Evolutionary conservation across 2,888 invertebrate species (phyloP), one percentile per base, ranked within the genome.

Genomic region (Magallana nippona): DNA sequence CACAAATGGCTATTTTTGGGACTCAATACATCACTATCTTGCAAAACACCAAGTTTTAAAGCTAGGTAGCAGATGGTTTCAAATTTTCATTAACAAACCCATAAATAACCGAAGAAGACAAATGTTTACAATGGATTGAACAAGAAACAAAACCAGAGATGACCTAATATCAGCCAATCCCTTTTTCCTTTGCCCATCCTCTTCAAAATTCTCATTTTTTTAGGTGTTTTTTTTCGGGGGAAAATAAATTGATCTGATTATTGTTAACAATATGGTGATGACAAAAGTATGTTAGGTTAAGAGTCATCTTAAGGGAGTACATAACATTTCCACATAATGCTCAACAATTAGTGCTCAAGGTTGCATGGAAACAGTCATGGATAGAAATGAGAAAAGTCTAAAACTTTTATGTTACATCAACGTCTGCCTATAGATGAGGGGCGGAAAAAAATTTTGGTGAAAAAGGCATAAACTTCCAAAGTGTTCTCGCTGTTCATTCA

Each of bases 381-480:
- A 8, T 44, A 44, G 44, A 44, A 44, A 44, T 44, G 44, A 44
- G 44, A 44, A 44, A 44, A 44, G 44, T 44, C 44, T 44, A 44
- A 44, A 44, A 44, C 44, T 44, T 44, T 44, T 44, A 44, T 44
- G 44, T 44, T 44, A 15, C 32, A 32, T 71, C 27, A 13, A 17
- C 27, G 32, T 71, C 71, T 27, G 27, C 71, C 27, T 27, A 5
- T 44, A 71, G 32, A 27, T 11, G 11, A 3, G 5, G 27, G 15
- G 22, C 27, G n/a, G 10, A 19, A 60, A 19, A 60, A 27, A 22
- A 27, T 22, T 27, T 32, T 71, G 71, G 71, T 27, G 32, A 71
- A 71, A 71, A 71, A 71, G 32, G 32, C 71, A 71, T 71, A 71
- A 71, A 71, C 71, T 71, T 71, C 27, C 11, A 71, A 71, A 71